These are phyloP conservation scores for Sycophaga agraensis DNA, from an alignment of 1,140 invertebrate genomes.

Conservation along the genomic window DNA sequence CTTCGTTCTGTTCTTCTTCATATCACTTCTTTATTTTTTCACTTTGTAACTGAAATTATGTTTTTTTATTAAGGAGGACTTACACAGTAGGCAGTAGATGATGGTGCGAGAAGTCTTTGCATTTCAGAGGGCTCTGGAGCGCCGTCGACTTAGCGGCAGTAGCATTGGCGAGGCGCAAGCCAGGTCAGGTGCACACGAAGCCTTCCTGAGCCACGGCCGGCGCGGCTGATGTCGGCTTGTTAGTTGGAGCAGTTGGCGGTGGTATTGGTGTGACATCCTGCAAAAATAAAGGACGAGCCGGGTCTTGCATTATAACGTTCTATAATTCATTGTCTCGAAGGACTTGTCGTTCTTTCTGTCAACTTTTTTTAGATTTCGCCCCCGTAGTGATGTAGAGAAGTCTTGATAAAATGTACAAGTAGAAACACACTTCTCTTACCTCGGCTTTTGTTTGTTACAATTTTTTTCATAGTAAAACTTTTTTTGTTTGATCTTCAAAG, in stretches of 20 bases:
- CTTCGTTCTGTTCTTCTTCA: not conserved
- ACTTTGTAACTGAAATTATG: conserved; percentile 10
- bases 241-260: not conserved
- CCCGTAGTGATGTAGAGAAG: not conserved
- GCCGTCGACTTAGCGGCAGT: conserved; percentile 37
- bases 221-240: conserved; percentile 38
- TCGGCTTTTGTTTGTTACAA: not conserved
- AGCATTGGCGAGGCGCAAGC: conserved; percentile 26
- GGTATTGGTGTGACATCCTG: not conserved
- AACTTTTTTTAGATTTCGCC: not conserved
- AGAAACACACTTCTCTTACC: not conserved
- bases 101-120: conserved; percentile 47
- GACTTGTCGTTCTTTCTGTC: not conserved
- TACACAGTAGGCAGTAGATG: conserved; percentile 51
- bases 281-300: conserved; percentile 2
- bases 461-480: not conserved
- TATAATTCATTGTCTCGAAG: not conserved
- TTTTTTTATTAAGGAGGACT: conserved; percentile 34
- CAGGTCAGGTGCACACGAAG: conserved; percentile 51
- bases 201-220: conserved; percentile 48
- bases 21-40: not conserved
- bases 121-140: conserved; percentile 45
- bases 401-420: no score
- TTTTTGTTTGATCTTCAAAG: not conserved
- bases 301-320: conserved; percentile 4